A percentile compares a stretch with the other conserved stretches of the same genome.
Conservation (phyloP, 1,140 invertebrate genomes). For the Sycophila sp. region DNA sequence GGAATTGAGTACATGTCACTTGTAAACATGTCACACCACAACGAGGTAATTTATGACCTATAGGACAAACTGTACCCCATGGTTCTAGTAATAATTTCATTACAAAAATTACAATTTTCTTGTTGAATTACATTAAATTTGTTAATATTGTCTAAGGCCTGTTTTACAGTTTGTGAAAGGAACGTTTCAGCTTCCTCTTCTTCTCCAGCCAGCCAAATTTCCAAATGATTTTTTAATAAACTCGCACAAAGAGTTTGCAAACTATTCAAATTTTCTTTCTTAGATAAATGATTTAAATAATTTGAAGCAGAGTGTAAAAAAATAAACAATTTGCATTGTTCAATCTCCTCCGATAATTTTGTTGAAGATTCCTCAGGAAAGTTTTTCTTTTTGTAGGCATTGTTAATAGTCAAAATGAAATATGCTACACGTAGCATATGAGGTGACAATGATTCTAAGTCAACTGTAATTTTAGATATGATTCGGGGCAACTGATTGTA, state of each 20-base stretch:
- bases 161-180: slow-evolving; percentile 32
- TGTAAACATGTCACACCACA: slow-evolving; percentile 59
- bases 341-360: slow-evolving; percentile 48
- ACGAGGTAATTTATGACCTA: slow-evolving; percentile 57
- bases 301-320: slow-evolving; percentile 50
- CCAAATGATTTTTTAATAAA: slow-evolving; percentile 55
- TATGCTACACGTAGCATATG: slow-evolving; percentile 50
- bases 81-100: slow-evolving; percentile 48
- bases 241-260: slow-evolving; percentile 45
- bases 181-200: slow-evolving; percentile 39
- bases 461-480: slow-evolving; percentile 37
- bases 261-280: slow-evolving; percentile 34
- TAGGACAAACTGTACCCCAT: slow-evolving; percentile 50
- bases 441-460: slow-evolving; percentile 49
- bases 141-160: slow-evolving; percentile 39
- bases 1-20: slow-evolving; percentile 51
- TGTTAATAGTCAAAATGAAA: slow-evolving; percentile 56
- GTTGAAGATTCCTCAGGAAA: slow-evolving; percentile 34
- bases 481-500: slow-evolving; percentile 27
- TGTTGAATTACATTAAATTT: slow-evolving; percentile 31
- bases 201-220: slow-evolving; percentile 54
- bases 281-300: slow-evolving; percentile 44
- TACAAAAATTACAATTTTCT: slow-evolving; percentile 56
- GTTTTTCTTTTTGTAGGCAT: slow-evolving; percentile 52
- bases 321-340: slow-evolving; percentile 54